These are phyloP conservation scores for Typhlichthys eigenmanni DNA, from an alignment of 2,797 vertebrate genomes.

Conservation along the genomic window DNA sequence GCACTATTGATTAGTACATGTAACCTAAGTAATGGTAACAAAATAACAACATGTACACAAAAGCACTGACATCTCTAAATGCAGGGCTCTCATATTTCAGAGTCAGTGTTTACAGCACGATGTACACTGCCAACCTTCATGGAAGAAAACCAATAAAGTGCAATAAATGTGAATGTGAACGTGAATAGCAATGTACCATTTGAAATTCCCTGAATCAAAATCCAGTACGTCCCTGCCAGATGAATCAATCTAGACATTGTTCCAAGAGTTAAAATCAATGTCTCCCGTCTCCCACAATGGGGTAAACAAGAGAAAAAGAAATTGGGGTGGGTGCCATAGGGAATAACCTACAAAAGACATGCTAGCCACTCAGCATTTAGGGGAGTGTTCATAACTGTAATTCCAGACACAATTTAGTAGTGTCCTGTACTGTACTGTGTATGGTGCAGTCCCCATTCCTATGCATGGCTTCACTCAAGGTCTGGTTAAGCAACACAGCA, in stretches of 20 bases:
- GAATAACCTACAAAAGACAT: too few species aligned
- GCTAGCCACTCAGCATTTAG: too few species aligned
- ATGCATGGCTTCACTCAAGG: too few species aligned
- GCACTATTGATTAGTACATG: constrained; percentile 72
- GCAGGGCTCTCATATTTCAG: constrained; percentile 9
- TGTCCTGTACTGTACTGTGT: too few species aligned
- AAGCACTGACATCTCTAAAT: constrained; percentile 30
- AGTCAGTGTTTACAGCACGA: constrained; percentile 1
- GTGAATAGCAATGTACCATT: constrained; percentile 25
- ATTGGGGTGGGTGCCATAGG: neutral
- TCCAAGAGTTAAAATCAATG: constrained; percentile 49
- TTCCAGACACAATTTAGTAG: too few species aligned
- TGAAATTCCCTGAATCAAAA: constrained; percentile 23
- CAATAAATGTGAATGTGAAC: constrained; percentile 1
- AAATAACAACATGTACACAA: constrained; percentile 54
- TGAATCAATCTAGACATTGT: constrained; percentile 51
- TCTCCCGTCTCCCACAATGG: constrained; percentile 10
- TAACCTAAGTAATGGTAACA: constrained; percentile 63
- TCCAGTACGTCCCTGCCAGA: constrained; percentile 38
- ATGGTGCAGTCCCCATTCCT: too few species aligned
- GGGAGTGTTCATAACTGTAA: too few species aligned
- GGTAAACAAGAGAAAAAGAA: neutral
- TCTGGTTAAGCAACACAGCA: too few species aligned
- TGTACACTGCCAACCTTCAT: constrained; percentile 5
- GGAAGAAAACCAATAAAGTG: constrained; percentile 4